A percentile compares a stretch with the other conserved stretches of the same genome.
phyloP scores from a whole-genome alignment of 2,888 invertebrate species.

The Hyalella azteca region DNA sequence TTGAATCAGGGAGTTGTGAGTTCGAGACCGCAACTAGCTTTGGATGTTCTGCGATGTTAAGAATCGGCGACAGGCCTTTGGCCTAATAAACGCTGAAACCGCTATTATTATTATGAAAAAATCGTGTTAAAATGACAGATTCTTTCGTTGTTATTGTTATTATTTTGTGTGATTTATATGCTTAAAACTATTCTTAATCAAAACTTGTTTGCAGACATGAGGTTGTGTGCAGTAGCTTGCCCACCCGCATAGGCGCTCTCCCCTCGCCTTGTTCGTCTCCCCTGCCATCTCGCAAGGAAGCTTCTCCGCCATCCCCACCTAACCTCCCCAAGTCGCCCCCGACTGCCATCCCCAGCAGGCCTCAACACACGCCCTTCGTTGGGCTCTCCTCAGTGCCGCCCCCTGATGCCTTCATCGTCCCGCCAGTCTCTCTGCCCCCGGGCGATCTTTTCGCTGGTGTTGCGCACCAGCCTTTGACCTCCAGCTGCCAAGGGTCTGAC shows the following conservation, averaged over 20 bases:
- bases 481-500: slow-evolving; percentile 21
- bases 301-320: not conserved
- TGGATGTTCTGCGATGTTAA: no score
- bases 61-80: no score
- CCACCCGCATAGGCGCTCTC: slow-evolving; percentile 3
- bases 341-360: slow-evolving; percentile 11
- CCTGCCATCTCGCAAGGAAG: not conserved
- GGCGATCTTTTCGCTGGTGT: slow-evolving; percentile 24
- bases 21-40: no score
- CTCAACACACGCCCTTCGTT: not conserved
- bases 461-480: not conserved
- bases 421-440: slow-evolving; percentile 10
- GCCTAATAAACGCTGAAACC: no score
- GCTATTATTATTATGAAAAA: no score
- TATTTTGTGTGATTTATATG: no score
- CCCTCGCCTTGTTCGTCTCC: not conserved
- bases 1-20: no score
- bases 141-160: no score
- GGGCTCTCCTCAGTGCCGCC: slow-evolving; percentile 10
- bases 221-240: slow-evolving; percentile 25
- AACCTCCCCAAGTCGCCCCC: slow-evolving; percentile 32
- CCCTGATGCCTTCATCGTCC: slow-evolving; percentile 15
- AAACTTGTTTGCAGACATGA: not conserved
- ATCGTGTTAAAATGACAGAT: no score
- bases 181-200: no score